phyloP scores from a whole-genome alignment of 2,888 invertebrate genomes.

The Plusia festucae region DNA sequence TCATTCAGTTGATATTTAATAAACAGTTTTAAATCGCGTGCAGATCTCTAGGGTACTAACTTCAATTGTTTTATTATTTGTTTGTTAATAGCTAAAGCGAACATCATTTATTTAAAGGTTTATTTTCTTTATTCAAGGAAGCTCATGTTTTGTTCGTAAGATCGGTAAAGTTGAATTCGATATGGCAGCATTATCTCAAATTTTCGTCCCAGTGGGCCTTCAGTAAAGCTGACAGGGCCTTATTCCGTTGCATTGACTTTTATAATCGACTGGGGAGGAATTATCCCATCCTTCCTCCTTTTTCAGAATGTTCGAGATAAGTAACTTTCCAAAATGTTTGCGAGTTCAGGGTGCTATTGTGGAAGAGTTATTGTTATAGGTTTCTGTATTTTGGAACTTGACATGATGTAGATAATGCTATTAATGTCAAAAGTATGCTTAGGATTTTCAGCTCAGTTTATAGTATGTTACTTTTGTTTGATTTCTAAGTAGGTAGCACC shows the following conservation, averaged over 20 bases:
- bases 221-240: slow-evolving; percentile 56
- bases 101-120: not conserved
- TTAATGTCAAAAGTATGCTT: not conserved
- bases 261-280: slow-evolving; percentile 58
- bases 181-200: slow-evolving; percentile 22
- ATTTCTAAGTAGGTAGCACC: no score
- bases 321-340: slow-evolving; percentile 44
- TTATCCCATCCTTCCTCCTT: slow-evolving; percentile 45
- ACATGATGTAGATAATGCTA: slow-evolving; percentile 9
- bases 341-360: slow-evolving; percentile 36
- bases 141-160: not conserved
- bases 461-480: no score
- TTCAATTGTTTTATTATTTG: not conserved
- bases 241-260: slow-evolving; percentile 59
- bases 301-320: slow-evolving; percentile 51
- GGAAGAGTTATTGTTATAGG: slow-evolving; percentile 42
- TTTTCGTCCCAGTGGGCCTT: slow-evolving; percentile 29
- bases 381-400: slow-evolving; percentile 24
- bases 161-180: slow-evolving; percentile 12
- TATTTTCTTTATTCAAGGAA: not conserved
- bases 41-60: not conserved
- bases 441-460: no score
- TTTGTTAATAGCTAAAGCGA: not conserved
- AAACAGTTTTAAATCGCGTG: slow-evolving; percentile 1
- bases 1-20: slow-evolving; percentile 7